Percentiles rank a stretch among this genome's conserved stretches.
These are phyloP conservation scores for Pampus argenteus DNA, from an alignment of 2,797 vertebrate genomes.

Conservation along the genomic window DNA sequence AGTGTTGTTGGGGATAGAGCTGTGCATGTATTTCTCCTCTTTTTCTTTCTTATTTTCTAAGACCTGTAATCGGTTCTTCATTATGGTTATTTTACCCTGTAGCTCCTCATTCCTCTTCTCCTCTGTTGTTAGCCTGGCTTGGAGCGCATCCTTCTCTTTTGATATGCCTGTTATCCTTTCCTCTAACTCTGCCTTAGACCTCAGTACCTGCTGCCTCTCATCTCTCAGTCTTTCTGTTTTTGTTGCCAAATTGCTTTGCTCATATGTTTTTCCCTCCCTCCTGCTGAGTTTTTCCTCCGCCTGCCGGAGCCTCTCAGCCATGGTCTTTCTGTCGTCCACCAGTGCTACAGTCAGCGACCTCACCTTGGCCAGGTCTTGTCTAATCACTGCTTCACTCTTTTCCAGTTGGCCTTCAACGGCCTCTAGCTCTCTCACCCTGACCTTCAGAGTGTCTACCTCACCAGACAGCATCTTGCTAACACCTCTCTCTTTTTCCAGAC, in stretches of 20 bases:
- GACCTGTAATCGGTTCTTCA: constrained; percentile 92
- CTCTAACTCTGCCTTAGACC: constrained; percentile 91
- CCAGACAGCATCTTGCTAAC: constrained; percentile 88
- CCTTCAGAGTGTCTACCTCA: constrained; percentile 91
- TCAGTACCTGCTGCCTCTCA: constrained; percentile 90
- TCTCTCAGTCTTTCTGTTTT: constrained; percentile 92
- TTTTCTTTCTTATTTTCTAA: constrained; percentile 86
- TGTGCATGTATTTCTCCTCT: constrained; percentile 84
- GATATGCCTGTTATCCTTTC: constrained; percentile 87
- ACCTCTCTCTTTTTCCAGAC: constrained; percentile 91
- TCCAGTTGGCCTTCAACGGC: constrained; percentile 88
- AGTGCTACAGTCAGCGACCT: constrained; percentile 95
- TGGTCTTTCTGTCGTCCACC: constrained; percentile 93
- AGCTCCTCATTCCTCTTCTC: constrained; percentile 92
- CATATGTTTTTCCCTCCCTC: constrained; percentile 88
- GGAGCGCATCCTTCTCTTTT: constrained; percentile 92
- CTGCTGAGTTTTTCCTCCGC: constrained; percentile 91
- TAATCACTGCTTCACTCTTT: constrained; percentile 90
- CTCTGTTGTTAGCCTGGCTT: constrained; percentile 89
- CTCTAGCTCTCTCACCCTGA: constrained; percentile 91
- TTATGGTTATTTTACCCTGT: constrained; percentile 88
- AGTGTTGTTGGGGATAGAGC: constrained; percentile 70
- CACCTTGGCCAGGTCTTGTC: constrained; percentile 94
- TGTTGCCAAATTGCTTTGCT: constrained; percentile 89
- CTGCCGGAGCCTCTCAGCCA: constrained; percentile 91